phyloP scores from a whole-genome alignment of 2,888 invertebrate genomes.

The Pristionchus mayeri region DNA sequence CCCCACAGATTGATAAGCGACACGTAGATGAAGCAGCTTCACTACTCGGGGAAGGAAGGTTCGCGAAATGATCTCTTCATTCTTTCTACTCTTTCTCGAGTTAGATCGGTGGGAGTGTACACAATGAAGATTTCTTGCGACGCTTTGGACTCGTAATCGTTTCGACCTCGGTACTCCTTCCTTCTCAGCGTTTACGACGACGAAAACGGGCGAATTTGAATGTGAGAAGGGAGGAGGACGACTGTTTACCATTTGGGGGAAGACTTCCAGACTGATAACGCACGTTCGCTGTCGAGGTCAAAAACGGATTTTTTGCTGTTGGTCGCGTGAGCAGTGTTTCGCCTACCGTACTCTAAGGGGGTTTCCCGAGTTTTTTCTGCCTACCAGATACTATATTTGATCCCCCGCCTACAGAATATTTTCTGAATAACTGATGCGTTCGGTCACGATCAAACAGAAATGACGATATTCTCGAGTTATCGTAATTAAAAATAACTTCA shows the following conservation, averaged over 20 bases:
- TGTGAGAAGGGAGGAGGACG: not conserved
- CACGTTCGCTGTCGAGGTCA: not conserved
- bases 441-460: too few species aligned
- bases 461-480: too few species aligned
- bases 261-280: not conserved
- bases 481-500: too few species aligned
- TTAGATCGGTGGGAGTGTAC: too few species aligned
- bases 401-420: too few species aligned
- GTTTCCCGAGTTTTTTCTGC: too few species aligned
- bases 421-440: too few species aligned
- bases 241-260: constrained; percentile 16
- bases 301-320: not conserved
- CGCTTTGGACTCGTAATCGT: not conserved
- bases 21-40: not conserved
- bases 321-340: too few species aligned
- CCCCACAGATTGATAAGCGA: not conserved
- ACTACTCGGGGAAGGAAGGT: not conserved
- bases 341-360: too few species aligned
- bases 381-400: too few species aligned
- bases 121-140: too few species aligned
- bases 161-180: not conserved
- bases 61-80: not conserved
- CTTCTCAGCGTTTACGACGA: not conserved
- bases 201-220: not conserved
- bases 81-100: not conserved